Percentiles rank a stretch among this genome's conserved stretches.
These are phyloP conservation scores for Emmelina monodactyla DNA, from an alignment of 2,888 invertebrate genomes.

Conservation along the genomic window DNA sequence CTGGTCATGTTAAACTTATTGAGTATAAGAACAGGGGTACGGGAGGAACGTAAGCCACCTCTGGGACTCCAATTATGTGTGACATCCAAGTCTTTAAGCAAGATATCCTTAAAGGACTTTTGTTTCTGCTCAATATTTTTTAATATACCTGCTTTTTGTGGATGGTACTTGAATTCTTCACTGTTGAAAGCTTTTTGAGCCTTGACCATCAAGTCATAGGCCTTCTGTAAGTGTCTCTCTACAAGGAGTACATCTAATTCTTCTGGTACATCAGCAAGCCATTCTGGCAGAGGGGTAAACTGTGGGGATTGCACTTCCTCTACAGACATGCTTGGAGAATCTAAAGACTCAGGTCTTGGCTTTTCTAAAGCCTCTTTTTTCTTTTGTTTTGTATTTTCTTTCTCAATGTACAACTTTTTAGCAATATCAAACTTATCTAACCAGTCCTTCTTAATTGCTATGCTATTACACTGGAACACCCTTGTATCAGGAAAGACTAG, in stretches of 20 bases:
- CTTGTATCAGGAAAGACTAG: slow-evolving; percentile 93
- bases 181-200: slow-evolving; percentile 46
- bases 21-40: slow-evolving; percentile 84
- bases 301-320: slow-evolving; percentile 52
- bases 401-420: slow-evolving; percentile 78
- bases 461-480: slow-evolving; percentile 88
- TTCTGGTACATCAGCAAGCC: slow-evolving; percentile 90
- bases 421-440: slow-evolving; percentile 90
- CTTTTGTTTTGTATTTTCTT: slow-evolving; percentile 67
- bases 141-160: slow-evolving; percentile 41
- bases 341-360: slow-evolving; percentile 41
- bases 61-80: slow-evolving; percentile 90
- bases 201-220: slow-evolving; percentile 78
- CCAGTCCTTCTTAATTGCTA: slow-evolving; percentile 89
- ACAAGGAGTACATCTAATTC: slow-evolving; percentile 95
- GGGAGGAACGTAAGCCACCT: slow-evolving; percentile 85
- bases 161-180: slow-evolving; percentile 46
- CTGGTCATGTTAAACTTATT: slow-evolving; percentile 74
- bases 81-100: slow-evolving; percentile 88
- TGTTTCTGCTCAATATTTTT: slow-evolving; percentile 75
- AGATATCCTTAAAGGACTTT: slow-evolving; percentile 80
- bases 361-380: slow-evolving; percentile 50
- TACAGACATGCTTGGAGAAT: slow-evolving; percentile 55
- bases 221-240: slow-evolving; percentile 94
- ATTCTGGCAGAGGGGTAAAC: slow-evolving; percentile 71